phyloP scores from a whole-genome alignment of 2,888 invertebrate species.

The Philereme transversata region DNA sequence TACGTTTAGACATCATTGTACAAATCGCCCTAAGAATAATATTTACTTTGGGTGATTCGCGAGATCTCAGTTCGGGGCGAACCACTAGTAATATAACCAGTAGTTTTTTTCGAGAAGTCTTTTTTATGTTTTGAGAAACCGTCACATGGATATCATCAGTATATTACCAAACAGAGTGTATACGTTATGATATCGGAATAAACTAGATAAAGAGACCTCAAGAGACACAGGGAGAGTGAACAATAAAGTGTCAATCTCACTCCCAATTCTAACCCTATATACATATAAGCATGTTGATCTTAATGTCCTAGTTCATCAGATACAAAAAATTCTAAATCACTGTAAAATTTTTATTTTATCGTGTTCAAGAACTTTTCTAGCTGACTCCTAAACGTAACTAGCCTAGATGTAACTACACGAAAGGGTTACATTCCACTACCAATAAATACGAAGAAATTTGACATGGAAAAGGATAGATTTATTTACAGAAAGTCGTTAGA shows the following conservation, averaged over 20 bases:
- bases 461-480: slow-evolving; percentile 10
- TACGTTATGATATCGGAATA: neutral
- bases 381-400: slow-evolving; percentile 12
- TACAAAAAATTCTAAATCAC: slow-evolving; percentile 14
- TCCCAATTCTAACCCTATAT: slow-evolving; percentile 26
- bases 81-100: too few relatives aligned
- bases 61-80: too few relatives aligned
- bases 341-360: slow-evolving; percentile 5
- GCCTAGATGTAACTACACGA: slow-evolving; percentile 1
- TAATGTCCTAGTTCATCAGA: slow-evolving; percentile 9
- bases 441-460: slow-evolving; percentile 14
- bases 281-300: slow-evolving; percentile 22
- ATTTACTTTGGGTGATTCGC: too few relatives aligned
- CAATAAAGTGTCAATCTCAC: slow-evolving; percentile 21
- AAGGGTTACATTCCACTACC: neutral
- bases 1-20: too few relatives aligned
- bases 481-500: slow-evolving; percentile 23
- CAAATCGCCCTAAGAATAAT: too few relatives aligned
- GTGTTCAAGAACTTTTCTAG: slow-evolving; percentile 7
- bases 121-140: too few relatives aligned
- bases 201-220: slow-evolving; percentile 1
- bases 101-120: too few relatives aligned
- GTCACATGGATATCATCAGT: too few relatives aligned
- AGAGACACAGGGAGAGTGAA: slow-evolving; percentile 15
- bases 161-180: too few relatives aligned